Evolutionary conservation across 2,797 vertebrate genomes (phyloP).

Genomic region (Emys orbicularis): DNA sequence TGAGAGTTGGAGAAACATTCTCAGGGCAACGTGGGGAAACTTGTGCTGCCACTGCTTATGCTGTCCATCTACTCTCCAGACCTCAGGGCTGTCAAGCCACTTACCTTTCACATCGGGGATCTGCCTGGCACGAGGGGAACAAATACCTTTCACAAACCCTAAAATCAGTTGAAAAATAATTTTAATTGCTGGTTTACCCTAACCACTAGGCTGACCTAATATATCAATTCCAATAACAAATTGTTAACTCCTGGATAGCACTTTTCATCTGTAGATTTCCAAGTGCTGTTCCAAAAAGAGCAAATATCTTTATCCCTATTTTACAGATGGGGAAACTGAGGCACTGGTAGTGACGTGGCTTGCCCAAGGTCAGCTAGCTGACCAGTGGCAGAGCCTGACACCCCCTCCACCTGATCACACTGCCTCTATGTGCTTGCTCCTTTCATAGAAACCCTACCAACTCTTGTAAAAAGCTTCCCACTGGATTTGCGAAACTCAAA

Average conservation of each 20-base stretch:
- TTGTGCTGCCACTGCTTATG: background rate
- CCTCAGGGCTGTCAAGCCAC: background rate
- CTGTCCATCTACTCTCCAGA: background rate
- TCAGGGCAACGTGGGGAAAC: background rate
- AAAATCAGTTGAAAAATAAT: constrained; percentile 12
- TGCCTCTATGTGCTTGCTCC: background rate
- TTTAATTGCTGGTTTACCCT: background rate
- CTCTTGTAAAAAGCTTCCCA: background rate
- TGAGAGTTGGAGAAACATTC: background rate
- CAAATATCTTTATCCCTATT: background rate
- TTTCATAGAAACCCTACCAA: background rate
- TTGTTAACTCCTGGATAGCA: constrained; percentile 15
- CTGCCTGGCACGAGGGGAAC: background rate
- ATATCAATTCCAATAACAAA: background rate
- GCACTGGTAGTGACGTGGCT: background rate
- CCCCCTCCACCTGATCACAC: background rate
- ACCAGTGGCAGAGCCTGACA: background rate
- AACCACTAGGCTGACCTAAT: background rate
- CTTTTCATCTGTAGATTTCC: background rate
- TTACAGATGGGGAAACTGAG: background rate
- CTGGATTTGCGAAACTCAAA: background rate
- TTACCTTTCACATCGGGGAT: background rate
- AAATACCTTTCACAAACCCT: background rate
- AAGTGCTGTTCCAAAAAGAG: background rate
- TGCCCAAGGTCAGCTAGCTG: background rate